Base-by-base conservation (phyloP, 2,797 vertebrate species). In the Psittacula derbiana region DNA sequence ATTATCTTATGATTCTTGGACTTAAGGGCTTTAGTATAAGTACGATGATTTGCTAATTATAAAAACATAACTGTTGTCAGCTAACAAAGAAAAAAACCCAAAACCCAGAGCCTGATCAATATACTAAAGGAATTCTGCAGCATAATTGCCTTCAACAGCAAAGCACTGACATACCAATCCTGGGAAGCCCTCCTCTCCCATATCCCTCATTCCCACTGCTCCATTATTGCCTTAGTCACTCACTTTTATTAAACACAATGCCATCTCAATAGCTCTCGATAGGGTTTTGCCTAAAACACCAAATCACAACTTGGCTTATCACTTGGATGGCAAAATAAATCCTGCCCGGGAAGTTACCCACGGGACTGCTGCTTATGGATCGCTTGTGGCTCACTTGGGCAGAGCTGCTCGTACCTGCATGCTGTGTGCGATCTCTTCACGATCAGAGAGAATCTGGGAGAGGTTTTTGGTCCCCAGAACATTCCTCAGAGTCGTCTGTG, bases 391-490 rank as follows among this genome's bases (percentile, higher is more conserved):
- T 58, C 57, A 16, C 23, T 25, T 58, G 4, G 30, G 33, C 4
- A 10, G 28, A 4, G 23, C 23, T 10, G 33, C 43, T 65, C 75
- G 6, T 97, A 99, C 99, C 98, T 99, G 99, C 99, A 99, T 99
- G 89, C 97, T 99, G 96, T 99, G 99, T 3, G 99, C 99, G 2
- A 99, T 99, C 67, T 99, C 99, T 86, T 99, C 99, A 2, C 99
- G 98, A 96, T 99, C 99, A 2, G 99, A 99, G 85, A 99, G 98
- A 96, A 99, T 99, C 98, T 99, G 98, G 4, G 99, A 96, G 89
- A 99, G 98, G 97, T 98, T 99, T 97, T 99, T 99, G 92, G 99
- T 99, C 19, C 99, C 99, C 97, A 99, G 97, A 10, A 99, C 99
- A 0, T 99, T 99, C 97, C 99, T 98, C 95, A 99, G 91, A 13